Evolutionary conservation across 1,140 invertebrate species (phyloP), one percentile per base, ranked within the genome.

Genomic region (Pararge aegeria): DNA sequence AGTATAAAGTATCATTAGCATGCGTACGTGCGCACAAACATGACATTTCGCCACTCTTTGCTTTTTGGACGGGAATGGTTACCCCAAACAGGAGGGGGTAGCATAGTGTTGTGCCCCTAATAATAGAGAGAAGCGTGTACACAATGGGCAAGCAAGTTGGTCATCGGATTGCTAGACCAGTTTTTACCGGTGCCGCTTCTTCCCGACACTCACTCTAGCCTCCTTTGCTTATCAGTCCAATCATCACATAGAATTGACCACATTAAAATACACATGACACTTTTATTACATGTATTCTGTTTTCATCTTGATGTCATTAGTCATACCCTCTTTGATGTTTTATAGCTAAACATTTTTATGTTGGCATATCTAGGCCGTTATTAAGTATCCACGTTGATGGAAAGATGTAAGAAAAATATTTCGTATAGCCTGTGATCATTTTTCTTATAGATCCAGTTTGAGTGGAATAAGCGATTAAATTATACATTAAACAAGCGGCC

Each of bases 251-350:
- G 64, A 44, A 61, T 54, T 48, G 50, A 58, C 40, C 54, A 49
- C 78, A 78, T 75, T 80, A 82, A 83, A 78, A 68, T 79, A 80
- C 64, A 68, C 66, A 73, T 79, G 83, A 85, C 83, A 86, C 64
- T 82, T 86, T 83, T 86, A 88, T 88, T 81, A 74, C 76, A 68
- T 72, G 73, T 81, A 80, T 82, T 76, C 73, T 76, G 80, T 86
- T 86, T 82, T 86, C 76, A 86, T 86, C 78, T 88, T 78, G 83
- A 84, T 85, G 73, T 73, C 77, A 88, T 88, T 85, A 83, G 72
- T 86, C 75, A 83, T 75, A 72, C 66, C 64, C 37, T 70, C 83
- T 88, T 88, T 88, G 83, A 87, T 81, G 80, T 88, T 86, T 76
- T 80, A 84, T 86, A 71, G 71, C 62, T 67, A 73, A 80, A 77